Conservation (phyloP, 2,888 invertebrate genomes). For the Liopterus haemorrhoidalis region DNA sequence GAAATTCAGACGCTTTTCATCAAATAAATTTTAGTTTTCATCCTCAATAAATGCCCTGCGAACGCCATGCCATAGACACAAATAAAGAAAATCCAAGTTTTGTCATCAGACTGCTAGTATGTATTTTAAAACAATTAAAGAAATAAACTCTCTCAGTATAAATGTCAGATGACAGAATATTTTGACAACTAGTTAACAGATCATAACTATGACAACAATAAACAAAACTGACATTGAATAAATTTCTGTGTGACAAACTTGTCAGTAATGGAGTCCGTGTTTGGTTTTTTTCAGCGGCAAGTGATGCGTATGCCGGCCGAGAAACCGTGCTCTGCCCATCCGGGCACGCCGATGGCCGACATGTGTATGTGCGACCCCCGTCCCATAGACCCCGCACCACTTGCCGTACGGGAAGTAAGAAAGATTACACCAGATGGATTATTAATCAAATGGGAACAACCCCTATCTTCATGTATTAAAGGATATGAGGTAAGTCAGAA, state of each 20-base stretch:
- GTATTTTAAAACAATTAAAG: no score
- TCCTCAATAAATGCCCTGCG: no score
- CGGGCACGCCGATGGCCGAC: background rate
- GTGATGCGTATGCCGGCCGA: conserved; percentile 19
- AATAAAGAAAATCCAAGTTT: no score
- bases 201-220: no score
- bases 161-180: conserved; percentile 9
- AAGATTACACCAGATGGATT: conserved; percentile 32
- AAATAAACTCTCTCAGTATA: no score
- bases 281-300: conserved; percentile 20
- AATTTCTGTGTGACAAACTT: no score
- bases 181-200: no score
- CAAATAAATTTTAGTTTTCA: no score
- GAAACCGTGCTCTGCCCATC: conserved; percentile 11
- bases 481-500: conserved; percentile 36
- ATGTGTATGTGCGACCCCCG: conserved; percentile 1
- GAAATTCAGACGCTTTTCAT: no score
- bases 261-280: conserved; percentile 14
- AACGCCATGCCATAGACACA: conserved; percentile 7
- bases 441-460: conserved; percentile 34
- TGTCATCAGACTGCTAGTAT: no score
- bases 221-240: no score
- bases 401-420: conserved; percentile 30
- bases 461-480: conserved; percentile 26
- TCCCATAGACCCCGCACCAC: conserved; percentile 20